Evolutionary conservation across 1,140 invertebrate genomes (phyloP), one percentile per base, ranked within the genome.

Genomic region (Papilio dardanus): DNA sequence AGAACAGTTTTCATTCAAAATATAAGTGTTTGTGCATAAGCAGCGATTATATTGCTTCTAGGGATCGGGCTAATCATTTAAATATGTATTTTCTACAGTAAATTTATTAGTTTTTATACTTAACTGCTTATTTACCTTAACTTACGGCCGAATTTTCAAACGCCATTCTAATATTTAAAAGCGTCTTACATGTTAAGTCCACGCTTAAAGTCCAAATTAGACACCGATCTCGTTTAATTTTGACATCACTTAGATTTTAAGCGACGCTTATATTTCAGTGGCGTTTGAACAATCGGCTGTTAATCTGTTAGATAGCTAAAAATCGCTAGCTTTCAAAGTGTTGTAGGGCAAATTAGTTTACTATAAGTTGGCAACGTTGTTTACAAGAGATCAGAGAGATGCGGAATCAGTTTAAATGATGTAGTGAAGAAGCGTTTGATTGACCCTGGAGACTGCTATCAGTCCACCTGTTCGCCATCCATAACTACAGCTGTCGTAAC

Each of bases 391-490:
- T 30, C 46, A 8, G 2, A 21, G 33, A 73, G 30, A 73, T 73
- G 50, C 71, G 71, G 71, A 54, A 73, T 73, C 42, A 73, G 71
- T 35, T 71, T 58, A 54, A 54, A 54, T 21, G 68, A 71, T 46
- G 28, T 73, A n/a, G n/a, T 54, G 28, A 54, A 54, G 42, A 54
- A 54, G n/a, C 46, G 24, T 73, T 73, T 73, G 46, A 73, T 73
- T 73, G 74, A 74, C 80, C 77, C 79, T 84, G 81, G 79, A 78
- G 73, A 71, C 19, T 77, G 76, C 73, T 78, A 79, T 58, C 42
- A 73, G 12, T 10, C 76, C 84, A 87, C 85, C 87, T 87, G 83
- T 76, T 78, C 62, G 73, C 77, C 77, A 82, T 86, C 83, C 81
- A 79, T 77, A 77, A 79, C 71, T 69, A 76, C 79, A 76, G 71